These are phyloP conservation scores for Thalassoma bifasciatum DNA, from an alignment of 2,113 vertebrate species.

Conservation along the genomic window DNA sequence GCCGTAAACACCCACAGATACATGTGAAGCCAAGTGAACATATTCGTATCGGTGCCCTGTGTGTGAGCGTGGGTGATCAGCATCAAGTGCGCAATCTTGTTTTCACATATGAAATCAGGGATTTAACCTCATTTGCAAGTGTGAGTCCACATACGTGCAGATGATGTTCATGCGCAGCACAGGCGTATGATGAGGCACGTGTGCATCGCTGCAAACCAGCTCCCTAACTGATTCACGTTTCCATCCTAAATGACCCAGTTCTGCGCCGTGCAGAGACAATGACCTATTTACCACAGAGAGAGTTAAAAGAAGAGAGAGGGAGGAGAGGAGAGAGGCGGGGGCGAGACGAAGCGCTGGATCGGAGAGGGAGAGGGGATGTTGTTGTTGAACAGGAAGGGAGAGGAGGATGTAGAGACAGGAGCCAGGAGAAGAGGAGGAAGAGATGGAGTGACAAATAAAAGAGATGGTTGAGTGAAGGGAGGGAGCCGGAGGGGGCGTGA, in stretches of 20 bases:
- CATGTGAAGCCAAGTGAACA: conserved; percentile 32
- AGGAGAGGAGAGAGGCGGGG: neutral
- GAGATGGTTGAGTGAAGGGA: conserved; percentile 11
- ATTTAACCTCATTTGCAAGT: conserved; percentile 61
- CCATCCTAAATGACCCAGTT: conserved; percentile 72
- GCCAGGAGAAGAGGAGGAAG: conserved; percentile 4
- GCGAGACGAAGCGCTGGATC: conserved; percentile 34
- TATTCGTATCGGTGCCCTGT: conserved; percentile 12
- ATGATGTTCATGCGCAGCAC: neutral
- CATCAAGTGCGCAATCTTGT: conserved; percentile 27
- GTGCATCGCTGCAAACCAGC: conserved; percentile 21
- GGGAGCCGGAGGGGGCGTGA: conserved; percentile 23
- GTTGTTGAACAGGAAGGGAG: conserved; percentile 26
- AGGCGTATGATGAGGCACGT: neutral
- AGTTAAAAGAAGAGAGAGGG: conserved; percentile 32
- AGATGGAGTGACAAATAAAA: conserved; percentile 35
- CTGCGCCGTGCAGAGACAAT: conserved; percentile 53
- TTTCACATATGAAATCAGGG: conserved; percentile 39
- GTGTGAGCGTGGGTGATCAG: conserved; percentile 6
- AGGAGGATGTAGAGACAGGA: conserved; percentile 14
- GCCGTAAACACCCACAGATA: conserved; percentile 54
- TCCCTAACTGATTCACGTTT: conserved; percentile 56
- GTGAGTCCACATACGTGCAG: conserved; percentile 17
- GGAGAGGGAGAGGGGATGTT: conserved; percentile 1
- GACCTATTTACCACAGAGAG: conserved; percentile 69